These are phyloP conservation scores for Choristoneura fumiferana DNA, from an alignment of 1,140 invertebrate species.

Conservation along the genomic window DNA sequence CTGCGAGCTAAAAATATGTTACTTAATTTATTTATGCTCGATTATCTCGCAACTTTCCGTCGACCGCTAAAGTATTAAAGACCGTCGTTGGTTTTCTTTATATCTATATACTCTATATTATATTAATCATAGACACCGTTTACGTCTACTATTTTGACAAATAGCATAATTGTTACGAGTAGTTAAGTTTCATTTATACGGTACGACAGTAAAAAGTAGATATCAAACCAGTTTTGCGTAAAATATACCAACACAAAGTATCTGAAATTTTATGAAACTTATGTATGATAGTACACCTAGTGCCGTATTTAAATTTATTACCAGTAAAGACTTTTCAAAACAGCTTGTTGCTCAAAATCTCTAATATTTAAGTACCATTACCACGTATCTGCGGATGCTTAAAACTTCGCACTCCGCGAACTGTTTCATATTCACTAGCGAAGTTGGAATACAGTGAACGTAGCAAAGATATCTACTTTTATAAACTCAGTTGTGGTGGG, in stretches of 20 bases:
- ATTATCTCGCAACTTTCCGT: background rate
- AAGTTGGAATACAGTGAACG: slow-evolving; percentile 47
- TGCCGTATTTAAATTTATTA: too few species aligned
- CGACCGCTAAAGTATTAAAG: background rate
- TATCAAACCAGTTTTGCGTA: too few species aligned
- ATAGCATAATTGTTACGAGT: background rate
- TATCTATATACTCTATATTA: too few species aligned
- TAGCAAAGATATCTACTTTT: slow-evolving; percentile 53
- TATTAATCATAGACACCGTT: background rate
- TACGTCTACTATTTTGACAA: background rate
- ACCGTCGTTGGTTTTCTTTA: background rate
- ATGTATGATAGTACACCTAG: too few species aligned
- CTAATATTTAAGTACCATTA: slow-evolving; percentile 18
- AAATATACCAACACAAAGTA: too few species aligned
- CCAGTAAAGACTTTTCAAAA: background rate
- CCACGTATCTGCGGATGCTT: slow-evolving; percentile 18
- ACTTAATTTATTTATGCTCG: slow-evolving; percentile 1
- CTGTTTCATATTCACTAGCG: slow-evolving; percentile 51
- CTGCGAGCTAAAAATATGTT: background rate
- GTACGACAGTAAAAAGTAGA: too few species aligned
- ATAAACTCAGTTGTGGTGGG: slow-evolving; percentile 53
- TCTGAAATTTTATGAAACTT: too few species aligned
- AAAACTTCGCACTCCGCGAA: slow-evolving; percentile 33
- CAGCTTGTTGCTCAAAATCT: slow-evolving; percentile 13
- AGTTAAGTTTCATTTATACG: too few species aligned